Percentiles rank a stretch among this genome's conserved stretches.
phyloP scores from a whole-genome alignment of 2,888 invertebrate genomes.

The Brachyptera putata region DNA sequence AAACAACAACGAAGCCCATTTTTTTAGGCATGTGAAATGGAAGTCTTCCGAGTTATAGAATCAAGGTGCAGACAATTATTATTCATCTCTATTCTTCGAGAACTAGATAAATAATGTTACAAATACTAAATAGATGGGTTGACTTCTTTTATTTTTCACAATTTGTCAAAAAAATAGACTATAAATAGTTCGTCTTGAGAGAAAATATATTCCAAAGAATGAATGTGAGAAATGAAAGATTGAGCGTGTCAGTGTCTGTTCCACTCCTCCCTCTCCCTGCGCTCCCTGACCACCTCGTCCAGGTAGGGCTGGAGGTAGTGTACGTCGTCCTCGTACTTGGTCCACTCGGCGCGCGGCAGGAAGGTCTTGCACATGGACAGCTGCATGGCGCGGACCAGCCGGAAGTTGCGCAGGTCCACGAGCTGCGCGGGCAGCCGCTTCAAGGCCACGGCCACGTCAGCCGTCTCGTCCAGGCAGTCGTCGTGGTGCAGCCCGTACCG shows the following conservation, averaged over 20 bases:
- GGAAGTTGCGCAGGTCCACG: constrained; percentile 80
- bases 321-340: constrained; percentile 76
- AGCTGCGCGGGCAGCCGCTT: constrained; percentile 68
- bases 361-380: constrained; percentile 69
- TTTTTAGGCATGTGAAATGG: no score
- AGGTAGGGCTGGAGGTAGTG: constrained; percentile 75
- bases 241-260: constrained; percentile 54
- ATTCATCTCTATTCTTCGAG: no score
- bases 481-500: constrained; percentile 78
- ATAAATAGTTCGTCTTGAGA: no score
- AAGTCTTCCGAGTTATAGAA: no score
- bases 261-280: constrained; percentile 74
- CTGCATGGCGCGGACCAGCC: constrained; percentile 78
- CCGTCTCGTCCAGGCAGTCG: constrained; percentile 67
- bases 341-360: constrained; percentile 90
- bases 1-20: no score
- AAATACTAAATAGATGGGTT: no score
- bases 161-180: no score
- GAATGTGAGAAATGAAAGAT: no score
- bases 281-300: constrained; percentile 74
- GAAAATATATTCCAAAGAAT: no score
- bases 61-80: no score
- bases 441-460: constrained; percentile 76
- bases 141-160: no score
- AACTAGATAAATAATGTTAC: no score